A percentile compares a stretch with the other conserved stretches of the same genome.
These are phyloP conservation scores for Entosphenus tridentatus DNA, from an alignment of 2,113 vertebrate species.

Conservation along the genomic window DNA sequence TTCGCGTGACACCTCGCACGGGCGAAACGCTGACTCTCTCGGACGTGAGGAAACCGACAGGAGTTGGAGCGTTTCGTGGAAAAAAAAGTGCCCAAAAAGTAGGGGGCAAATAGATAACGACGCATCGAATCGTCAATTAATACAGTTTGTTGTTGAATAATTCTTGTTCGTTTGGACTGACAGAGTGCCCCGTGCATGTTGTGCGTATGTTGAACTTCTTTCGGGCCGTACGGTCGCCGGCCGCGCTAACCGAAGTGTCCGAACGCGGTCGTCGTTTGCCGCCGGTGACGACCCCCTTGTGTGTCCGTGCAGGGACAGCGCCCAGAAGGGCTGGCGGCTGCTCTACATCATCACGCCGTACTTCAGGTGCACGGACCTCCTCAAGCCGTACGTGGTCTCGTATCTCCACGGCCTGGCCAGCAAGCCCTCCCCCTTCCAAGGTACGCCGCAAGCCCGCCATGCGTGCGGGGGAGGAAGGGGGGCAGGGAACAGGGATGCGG, in stretches of 20 bases:
- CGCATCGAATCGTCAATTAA: background rate
- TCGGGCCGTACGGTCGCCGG: background rate
- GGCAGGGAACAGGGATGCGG: too few species aligned
- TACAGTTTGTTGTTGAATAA: background rate
- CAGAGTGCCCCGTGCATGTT: background rate
- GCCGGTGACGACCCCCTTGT: background rate
- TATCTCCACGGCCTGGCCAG: slow-evolving; percentile 43
- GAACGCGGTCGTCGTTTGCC: background rate
- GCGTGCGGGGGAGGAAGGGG: too few species aligned
- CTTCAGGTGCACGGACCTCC: slow-evolving; percentile 60
- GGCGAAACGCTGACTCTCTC: too few species aligned
- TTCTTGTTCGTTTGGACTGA: too few species aligned
- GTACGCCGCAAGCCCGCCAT: slow-evolving; percentile 18
- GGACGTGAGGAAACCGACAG: too few species aligned
- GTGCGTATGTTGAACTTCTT: background rate
- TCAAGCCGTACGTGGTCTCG: slow-evolving; percentile 40
- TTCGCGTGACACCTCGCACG: background rate
- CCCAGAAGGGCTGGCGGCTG: slow-evolving; percentile 73
- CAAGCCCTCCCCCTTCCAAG: slow-evolving; percentile 46
- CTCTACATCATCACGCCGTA: slow-evolving; percentile 65
- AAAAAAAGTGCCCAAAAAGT: background rate
- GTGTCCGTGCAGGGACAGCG: slow-evolving; percentile 43
- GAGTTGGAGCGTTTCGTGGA: background rate
- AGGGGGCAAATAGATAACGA: background rate
- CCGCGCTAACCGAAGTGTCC: background rate